Base-by-base conservation (phyloP, 2,888 invertebrate species). In the Drosophila emarginata region DNA sequence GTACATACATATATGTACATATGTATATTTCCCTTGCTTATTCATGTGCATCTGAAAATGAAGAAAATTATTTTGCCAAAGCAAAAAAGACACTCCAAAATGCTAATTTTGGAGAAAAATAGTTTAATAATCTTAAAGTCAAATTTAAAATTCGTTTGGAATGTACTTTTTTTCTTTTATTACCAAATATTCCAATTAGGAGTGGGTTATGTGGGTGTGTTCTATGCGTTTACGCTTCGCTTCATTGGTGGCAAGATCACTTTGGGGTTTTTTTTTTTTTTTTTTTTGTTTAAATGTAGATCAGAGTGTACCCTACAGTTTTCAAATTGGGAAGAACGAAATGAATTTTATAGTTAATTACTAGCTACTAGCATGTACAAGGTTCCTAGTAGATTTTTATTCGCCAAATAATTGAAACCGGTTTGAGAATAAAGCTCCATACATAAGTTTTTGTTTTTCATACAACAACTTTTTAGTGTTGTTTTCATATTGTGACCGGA, bases 341-440 rank as follows among this genome's bases (percentile, higher is more conserved):
- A 12, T 57, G 4, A n/a, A n/a, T 23, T 28, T 54, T 57, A 37
- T 37, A 57, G 18, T 21, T 37, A 36, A n/a, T 37, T 57, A 37
- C 37, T 57, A 23, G 21, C n/a, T 36, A 32, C 54, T 36, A 36
- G 7, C 28, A 36, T 23, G 36, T 39, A 36, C 57, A 57, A 54
- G 54, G 54, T 54, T 28, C 53, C 18, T 54, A 54, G 71, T 67
- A 14, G 26, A 67, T 72, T 72, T 72, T 56, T 68, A 45, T 65
- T 56, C 66, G 72, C 66, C 72, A 77, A 74, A 74, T 63, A 74
- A 77, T 67, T 63, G 28, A 73, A 74, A 74, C 73, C 76, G 73
- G 73, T 74, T 74, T 70, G 15, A 18, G 58, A 62, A 23, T 56
- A 54, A 18, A 54, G 54, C 54, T 54, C 36, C 36, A 54, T 54